Evolutionary conservation across 2,113 vertebrate genomes (phyloP).

Genomic region (Microcebus lehilahytsara): DNA sequence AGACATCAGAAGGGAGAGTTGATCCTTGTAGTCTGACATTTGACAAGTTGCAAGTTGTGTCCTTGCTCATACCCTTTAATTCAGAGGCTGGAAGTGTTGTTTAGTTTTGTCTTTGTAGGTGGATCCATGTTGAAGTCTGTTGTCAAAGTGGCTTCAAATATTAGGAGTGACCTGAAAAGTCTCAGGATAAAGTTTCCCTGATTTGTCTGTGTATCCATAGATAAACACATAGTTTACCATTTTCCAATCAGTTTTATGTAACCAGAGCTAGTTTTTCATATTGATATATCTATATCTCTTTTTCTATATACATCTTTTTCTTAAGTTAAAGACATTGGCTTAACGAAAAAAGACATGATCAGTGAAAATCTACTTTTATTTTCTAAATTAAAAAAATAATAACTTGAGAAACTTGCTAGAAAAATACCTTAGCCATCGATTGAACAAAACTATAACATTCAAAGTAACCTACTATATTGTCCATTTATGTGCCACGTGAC

Average conservation of each 20-base stretch:
- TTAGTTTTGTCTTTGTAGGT: slow-evolving; percentile 19
- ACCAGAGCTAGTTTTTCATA: slow-evolving; percentile 64
- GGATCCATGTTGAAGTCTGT: background rate
- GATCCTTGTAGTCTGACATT: slow-evolving; percentile 39
- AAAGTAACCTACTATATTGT: slow-evolving; percentile 80
- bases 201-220: background rate
- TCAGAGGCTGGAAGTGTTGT: background rate
- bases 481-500: slow-evolving; percentile 80
- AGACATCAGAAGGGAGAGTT: slow-evolving; percentile 51
- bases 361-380: background rate
- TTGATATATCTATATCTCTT: slow-evolving; percentile 29
- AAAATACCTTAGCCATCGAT: slow-evolving; percentile 78
- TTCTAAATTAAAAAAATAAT: slow-evolving; percentile 67
- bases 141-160: slow-evolving; percentile 8
- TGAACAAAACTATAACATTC: slow-evolving; percentile 80
- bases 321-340: slow-evolving; percentile 58
- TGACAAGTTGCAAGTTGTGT: slow-evolving; percentile 52
- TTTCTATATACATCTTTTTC: slow-evolving; percentile 50
- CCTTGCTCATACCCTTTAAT: slow-evolving; percentile 38
- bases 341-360: slow-evolving; percentile 12
- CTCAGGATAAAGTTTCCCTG: background rate
- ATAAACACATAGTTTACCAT: slow-evolving; percentile 7
- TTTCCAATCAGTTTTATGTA: slow-evolving; percentile 69
- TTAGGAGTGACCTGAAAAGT: background rate
- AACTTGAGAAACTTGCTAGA: slow-evolving; percentile 63